Conservation (phyloP, 2,113 vertebrate species). For the Tiliqua scincoides region DNA sequence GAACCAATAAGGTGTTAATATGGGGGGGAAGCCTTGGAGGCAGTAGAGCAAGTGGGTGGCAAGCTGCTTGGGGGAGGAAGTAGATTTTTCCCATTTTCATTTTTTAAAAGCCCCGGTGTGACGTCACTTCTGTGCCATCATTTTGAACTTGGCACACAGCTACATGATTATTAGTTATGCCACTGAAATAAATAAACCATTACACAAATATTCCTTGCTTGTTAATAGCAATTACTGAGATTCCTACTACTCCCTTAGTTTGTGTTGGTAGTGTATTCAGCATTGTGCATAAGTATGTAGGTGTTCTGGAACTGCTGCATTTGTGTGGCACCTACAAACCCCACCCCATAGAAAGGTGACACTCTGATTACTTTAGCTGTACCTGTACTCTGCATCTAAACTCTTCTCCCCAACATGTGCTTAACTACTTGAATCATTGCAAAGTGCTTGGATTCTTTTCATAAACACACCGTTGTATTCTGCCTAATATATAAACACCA, state of each 20-base stretch:
- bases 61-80: no score
- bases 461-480: conserved; percentile 81
- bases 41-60: no score
- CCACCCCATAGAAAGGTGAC: neutral
- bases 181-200: neutral
- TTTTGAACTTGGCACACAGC: no score
- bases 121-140: no score
- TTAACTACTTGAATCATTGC: conserved; percentile 54
- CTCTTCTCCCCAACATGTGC: conserved; percentile 8
- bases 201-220: neutral
- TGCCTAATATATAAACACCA: conserved; percentile 75
- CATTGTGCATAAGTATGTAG: neutral
- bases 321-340: neutral
- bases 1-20: no score
- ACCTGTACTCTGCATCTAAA: conserved; percentile 46
- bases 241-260: neutral
- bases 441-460: conserved; percentile 64
- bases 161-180: no score
- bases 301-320: neutral
- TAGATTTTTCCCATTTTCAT: no score
- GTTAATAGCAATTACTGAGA: neutral
- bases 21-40: no score
- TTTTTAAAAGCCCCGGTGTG: no score
- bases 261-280: neutral
- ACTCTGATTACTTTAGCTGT: neutral